phyloP scores from a whole-genome alignment of 1,140 invertebrate species.

The Drosophila erecta region DNA sequence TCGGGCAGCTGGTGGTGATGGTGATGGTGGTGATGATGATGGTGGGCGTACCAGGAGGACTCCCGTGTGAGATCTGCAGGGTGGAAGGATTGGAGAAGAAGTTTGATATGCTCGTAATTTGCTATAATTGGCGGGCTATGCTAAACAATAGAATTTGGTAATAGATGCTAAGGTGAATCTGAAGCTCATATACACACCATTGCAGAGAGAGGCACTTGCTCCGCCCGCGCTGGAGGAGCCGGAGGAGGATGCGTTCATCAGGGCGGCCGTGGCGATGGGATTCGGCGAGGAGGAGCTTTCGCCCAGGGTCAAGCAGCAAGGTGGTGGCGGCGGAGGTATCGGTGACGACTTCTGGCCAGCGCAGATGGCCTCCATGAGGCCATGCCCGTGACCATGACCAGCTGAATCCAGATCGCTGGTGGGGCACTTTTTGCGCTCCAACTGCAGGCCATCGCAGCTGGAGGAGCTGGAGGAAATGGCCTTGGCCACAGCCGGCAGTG shows the following conservation, averaged over 20 bases:
- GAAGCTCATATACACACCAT: constrained; percentile 39
- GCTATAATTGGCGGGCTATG: neutral
- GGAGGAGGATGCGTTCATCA: constrained; percentile 59
- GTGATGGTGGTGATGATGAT: constrained; percentile 74
- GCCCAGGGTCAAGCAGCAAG: constrained; percentile 55
- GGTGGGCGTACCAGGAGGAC: constrained; percentile 80
- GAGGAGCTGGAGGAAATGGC: constrained; percentile 52
- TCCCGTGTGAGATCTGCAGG: constrained; percentile 71
- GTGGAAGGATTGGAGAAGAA: neutral
- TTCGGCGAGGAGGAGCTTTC: constrained; percentile 52
- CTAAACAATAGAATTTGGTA: no score
- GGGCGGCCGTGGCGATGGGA: constrained; percentile 46
- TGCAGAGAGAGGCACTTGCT: constrained; percentile 53
- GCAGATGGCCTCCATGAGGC: constrained; percentile 72
- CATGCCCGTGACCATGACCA: constrained; percentile 67
- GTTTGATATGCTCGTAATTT: neutral
- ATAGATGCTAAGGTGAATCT: no score
- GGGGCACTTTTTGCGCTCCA: constrained; percentile 68
- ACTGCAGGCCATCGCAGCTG: constrained; percentile 53
- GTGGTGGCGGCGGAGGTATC: constrained; percentile 41
- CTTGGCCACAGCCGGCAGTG: constrained; percentile 68
- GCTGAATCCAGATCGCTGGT: constrained; percentile 52
- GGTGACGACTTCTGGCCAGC: constrained; percentile 42
- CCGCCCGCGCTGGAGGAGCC: constrained; percentile 34
- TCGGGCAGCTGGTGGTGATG: constrained; percentile 72